Evolutionary conservation across 2,113 vertebrate species (phyloP).

Genomic region (Strix aluco): DNA sequence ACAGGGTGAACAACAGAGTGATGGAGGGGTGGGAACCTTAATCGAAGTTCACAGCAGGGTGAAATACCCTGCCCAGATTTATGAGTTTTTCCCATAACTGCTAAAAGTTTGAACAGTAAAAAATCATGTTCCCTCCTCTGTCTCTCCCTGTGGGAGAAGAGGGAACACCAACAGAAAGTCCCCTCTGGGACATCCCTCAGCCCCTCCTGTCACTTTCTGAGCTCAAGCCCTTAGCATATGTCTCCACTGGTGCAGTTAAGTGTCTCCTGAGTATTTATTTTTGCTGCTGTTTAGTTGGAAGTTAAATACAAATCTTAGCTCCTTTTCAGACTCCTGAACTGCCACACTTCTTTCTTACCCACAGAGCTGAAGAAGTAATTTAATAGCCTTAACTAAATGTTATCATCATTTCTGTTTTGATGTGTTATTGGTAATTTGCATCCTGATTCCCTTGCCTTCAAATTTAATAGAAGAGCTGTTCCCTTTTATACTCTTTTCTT

Average conservation of each 20-base stretch:
- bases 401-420: slow-evolving; percentile 62
- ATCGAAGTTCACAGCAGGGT: not conserved
- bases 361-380: slow-evolving; percentile 61
- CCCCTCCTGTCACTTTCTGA: not conserved
- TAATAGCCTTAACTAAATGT: slow-evolving; percentile 65
- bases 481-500: slow-evolving; percentile 8
- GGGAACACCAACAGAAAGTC: not conserved
- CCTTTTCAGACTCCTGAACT: slow-evolving; percentile 27
- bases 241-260: not conserved
- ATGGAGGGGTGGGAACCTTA: not conserved
- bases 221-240: not conserved
- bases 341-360: not conserved
- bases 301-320: slow-evolving; percentile 12
- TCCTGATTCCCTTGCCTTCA: slow-evolving; percentile 59
- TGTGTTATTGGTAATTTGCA: slow-evolving; percentile 65
- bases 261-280: not conserved
- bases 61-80: not conserved
- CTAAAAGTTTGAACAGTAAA: not conserved
- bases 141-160: not conserved
- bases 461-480: slow-evolving; percentile 59
- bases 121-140: not conserved
- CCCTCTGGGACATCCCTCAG: not conserved
- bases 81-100: not conserved
- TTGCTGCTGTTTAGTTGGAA: not conserved
- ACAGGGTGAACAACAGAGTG: not conserved